Evolutionary conservation across 2,113 vertebrate species (phyloP), one percentile per base, ranked within the genome.

Genomic region (Argyrosomus japonicus): DNA sequence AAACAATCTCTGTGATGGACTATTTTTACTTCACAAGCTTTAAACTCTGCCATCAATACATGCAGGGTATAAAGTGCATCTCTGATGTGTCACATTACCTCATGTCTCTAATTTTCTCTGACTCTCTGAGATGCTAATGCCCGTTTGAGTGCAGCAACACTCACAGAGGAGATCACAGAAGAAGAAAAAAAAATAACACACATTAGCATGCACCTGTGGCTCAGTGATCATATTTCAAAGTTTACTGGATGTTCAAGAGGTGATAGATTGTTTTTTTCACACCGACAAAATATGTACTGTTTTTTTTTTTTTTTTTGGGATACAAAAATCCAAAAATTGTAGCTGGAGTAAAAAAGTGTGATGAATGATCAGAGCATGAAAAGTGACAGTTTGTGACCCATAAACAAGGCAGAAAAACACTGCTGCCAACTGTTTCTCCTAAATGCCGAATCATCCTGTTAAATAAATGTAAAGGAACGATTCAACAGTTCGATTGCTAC

Each of bases 61-160:
- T 18, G 7, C 56, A 32, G 7, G 63, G 61, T 79, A 81, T 77
- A 63, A 83, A 90, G 58, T 72, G 40, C 50, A 71, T 60, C 13
- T 82, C 25, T 77, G 53, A 77, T 79, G 79, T 78, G 77, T 58
- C 68, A 84, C 72, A 80, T 86, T 91, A 88, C 29, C 27, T 45
- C 3, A 12, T 13, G 51, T 79, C 32, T 62, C 79, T 47, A 76
- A 85, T 81, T 78, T 70, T 27, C 64, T 47, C 54, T 45, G 74
- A 77, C 82, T 80, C 64, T 82, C 48, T 64, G 45, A 81, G 53
- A 65, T 80, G 76, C 47, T 73, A 82, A 87, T 82, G 50, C 51
- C 12, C 32, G 60, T 6, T 64, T 36, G 78, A 76, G 76, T 64
- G 71, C 68, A 74, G 40, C 36, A 45, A 48, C 27, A 50, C 36